Evolutionary conservation across 2,888 invertebrate genomes (phyloP), one percentile per base, ranked within the genome.

Genomic region (Creontiades dilutus): DNA sequence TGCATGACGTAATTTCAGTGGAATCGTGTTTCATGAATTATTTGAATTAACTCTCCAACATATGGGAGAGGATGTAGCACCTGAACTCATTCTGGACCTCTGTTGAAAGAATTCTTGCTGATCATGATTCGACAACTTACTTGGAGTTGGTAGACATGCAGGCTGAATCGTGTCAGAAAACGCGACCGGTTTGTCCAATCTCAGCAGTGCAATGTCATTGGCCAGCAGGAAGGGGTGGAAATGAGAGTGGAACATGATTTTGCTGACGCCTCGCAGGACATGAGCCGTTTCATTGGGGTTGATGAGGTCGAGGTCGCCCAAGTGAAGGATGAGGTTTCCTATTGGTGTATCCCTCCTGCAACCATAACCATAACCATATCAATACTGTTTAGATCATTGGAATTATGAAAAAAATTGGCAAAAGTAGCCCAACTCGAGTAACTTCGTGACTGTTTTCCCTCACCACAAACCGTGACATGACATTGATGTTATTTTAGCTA

Each of bases 181-280:
- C n/a, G 86, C 78, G 0, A 93, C 92, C 9, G 93, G 93, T 0
- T 91, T 91, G 89, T 92, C 91, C 5, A 94, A 92, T 75, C 92
- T 91, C 37, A 94, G 92, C 48, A 94, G 91, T 4, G 93, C 93
- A 48, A 94, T 93, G 91, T 94, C 94, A 91, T 94, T 93, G 90
- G 92, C 92, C 84, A 93, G 91, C 52, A 93, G 92, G 85, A 93
- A 93, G 12, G 93, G 93, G 91, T 93, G 93, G 90, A 93, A 93
- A 91, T 93, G 93, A 0, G 93, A 93, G 91, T 93, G 93, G 89
- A 93, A 93, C 61, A 93, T 86, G 11, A 93, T 92, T n/a, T 92
- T 92, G 61, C 92, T 91, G 16, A 93, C 92, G 75, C 92, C 91
- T 13, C 92, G 92, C n/a, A 91, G 86, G n/a, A 92, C 91, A 90